Conservation (phyloP, 2,797 vertebrate species). For the Pantherophis vulpinus region DNA sequence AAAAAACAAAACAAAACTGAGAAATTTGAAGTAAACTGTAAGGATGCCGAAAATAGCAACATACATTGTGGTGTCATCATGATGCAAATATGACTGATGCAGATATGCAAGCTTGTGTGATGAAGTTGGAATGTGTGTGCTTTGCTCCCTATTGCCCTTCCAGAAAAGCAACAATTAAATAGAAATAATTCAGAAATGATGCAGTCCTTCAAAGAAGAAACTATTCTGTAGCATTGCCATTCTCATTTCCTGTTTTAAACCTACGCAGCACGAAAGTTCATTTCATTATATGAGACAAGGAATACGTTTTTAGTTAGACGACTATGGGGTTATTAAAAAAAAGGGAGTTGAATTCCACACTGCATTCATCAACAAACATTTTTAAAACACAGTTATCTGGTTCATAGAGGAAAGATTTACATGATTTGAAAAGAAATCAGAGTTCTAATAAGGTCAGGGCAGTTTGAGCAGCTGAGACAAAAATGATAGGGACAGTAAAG, state of each 20-base stretch:
- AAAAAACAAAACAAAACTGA: neutral
- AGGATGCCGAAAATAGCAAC: neutral
- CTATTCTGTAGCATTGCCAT: neutral
- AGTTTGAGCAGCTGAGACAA: neutral
- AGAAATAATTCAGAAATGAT: neutral
- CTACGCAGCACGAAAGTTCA: neutral
- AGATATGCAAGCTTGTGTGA: neutral
- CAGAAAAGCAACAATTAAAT: neutral
- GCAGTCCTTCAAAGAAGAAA: neutral
- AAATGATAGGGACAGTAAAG: neutral
- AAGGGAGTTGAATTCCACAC: neutral
- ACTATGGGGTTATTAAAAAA: neutral
- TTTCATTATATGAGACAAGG: neutral
- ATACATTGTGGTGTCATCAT: neutral
- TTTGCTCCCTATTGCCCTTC: neutral
- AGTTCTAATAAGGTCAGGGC: neutral
- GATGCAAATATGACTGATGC: neutral
- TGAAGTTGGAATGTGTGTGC: neutral
- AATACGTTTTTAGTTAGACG: neutral
- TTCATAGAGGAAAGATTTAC: neutral
- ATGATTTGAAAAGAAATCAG: neutral
- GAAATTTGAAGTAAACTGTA: neutral
- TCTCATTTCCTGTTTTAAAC: neutral
- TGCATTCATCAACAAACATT: neutral
- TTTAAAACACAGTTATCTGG: neutral